Conservation (phyloP, 2,113 vertebrate genomes). For the Lucifuga dentata region DNA sequence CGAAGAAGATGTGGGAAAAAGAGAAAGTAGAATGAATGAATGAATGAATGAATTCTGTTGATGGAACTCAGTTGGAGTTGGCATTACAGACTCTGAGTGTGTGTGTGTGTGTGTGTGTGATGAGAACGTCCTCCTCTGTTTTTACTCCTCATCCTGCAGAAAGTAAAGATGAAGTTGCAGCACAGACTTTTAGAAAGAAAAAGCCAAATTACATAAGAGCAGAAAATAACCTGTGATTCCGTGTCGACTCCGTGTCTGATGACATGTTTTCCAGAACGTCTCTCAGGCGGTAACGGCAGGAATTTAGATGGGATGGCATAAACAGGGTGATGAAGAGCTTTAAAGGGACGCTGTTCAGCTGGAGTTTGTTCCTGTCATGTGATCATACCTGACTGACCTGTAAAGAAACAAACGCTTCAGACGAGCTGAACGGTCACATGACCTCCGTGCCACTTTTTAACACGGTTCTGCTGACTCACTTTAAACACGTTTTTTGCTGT, state of each 20-base stretch:
- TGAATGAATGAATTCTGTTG: conserved; percentile 41
- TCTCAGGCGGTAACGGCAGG: no score
- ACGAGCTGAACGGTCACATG: conserved; percentile 39
- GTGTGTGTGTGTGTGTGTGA: conserved; percentile 13
- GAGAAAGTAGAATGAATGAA: conserved; percentile 43
- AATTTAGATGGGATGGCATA: no score
- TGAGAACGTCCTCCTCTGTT: no score
- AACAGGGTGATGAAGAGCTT: no score
- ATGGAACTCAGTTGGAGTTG: no score
- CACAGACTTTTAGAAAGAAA: conserved; percentile 16
- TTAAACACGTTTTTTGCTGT: conserved; percentile 51
- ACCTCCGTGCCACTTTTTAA: conserved; percentile 43
- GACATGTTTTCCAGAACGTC: no score
- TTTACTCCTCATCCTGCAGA: no score
- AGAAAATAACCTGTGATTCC: no score
- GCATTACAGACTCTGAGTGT: no score
- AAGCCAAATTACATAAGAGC: no score
- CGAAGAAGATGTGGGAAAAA: conserved; percentile 36
- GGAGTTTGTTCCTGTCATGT: conserved; percentile 25
- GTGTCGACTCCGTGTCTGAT: no score
- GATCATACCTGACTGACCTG: conserved; percentile 33
- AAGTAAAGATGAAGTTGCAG: conserved; percentile 42
- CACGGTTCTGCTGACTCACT: conserved; percentile 43
- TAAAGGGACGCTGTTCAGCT: no score
- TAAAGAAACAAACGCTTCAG: conserved; percentile 29